Evolutionary conservation across 2,797 vertebrate genomes (phyloP).

Genomic region (Melanotaenia boesemani): DNA sequence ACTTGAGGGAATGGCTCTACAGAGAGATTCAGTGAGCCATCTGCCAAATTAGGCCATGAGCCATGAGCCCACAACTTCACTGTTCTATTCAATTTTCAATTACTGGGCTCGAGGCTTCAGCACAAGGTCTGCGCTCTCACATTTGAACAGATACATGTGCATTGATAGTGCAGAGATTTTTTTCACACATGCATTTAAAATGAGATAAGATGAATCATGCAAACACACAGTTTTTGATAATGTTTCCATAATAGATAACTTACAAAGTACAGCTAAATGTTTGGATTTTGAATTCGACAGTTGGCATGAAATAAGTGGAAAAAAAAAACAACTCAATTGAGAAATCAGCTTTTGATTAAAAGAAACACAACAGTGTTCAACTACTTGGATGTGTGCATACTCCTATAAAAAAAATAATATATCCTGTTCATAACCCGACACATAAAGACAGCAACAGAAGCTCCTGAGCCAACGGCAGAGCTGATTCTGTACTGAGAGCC

Average conservation of each 20-base stretch:
- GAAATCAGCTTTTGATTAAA: conserved; percentile 27
- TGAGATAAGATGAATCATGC: conserved; percentile 55
- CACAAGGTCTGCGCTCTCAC: conserved; percentile 53
- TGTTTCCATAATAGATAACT: conserved; percentile 51
- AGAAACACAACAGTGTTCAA: conserved; percentile 38
- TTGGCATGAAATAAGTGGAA: conserved; percentile 16
- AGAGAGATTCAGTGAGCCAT: conserved; percentile 82
- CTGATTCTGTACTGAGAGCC: conserved; percentile 33
- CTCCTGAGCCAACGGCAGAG: conserved; percentile 34
- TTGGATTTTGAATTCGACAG: conserved; percentile 17
- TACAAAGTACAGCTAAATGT: conserved; percentile 30
- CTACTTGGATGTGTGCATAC: conserved; percentile 32
- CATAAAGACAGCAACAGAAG: conserved; percentile 15
- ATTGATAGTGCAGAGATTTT: conserved; percentile 44
- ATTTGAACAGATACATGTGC: conserved; percentile 36
- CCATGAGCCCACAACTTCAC: conserved; percentile 77
- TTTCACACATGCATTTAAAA: conserved; percentile 49
- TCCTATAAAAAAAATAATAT: conserved; percentile 19
- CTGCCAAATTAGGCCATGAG: conserved; percentile 84
- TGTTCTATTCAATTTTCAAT: conserved; percentile 82
- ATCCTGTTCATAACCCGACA: conserved; percentile 24
- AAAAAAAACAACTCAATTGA: conserved; percentile 37
- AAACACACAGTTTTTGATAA: conserved; percentile 54
- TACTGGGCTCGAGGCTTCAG: conserved; percentile 70
- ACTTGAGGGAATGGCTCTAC: conserved; percentile 75